Percentiles rank a stretch among this genome's conserved stretches.
phyloP scores from a whole-genome alignment of 2,113 vertebrate genomes.

The Hippocampus comes region DNA sequence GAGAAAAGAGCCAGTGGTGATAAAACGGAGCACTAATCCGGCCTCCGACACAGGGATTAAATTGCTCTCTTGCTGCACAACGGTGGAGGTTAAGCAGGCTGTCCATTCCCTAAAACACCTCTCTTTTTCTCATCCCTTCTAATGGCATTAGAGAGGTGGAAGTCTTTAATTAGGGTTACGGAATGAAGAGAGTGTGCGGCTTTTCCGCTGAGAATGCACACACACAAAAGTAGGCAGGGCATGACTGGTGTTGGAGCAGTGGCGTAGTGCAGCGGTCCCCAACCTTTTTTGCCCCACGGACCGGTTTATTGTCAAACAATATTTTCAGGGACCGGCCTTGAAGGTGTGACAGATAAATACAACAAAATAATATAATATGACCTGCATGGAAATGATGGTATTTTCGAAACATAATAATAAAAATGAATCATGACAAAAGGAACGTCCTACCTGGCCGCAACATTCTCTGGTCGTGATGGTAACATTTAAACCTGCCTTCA shows the following conservation, averaged over 20 bases:
- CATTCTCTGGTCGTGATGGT: too few relatives aligned
- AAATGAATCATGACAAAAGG: too few relatives aligned
- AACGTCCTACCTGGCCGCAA: too few relatives aligned
- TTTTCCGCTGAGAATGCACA: background rate
- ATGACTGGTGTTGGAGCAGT: background rate
- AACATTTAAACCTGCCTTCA: too few relatives aligned
- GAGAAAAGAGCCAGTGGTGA: constrained; percentile 45
- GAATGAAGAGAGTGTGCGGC: constrained; percentile 20
- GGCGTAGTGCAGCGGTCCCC: background rate
- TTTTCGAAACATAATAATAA: too few relatives aligned
- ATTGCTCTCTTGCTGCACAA: constrained; percentile 39
- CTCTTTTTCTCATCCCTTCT: constrained; percentile 33
- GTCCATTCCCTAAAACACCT: constrained; percentile 30
- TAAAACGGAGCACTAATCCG: constrained; percentile 64
- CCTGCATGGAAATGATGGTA: too few relatives aligned
- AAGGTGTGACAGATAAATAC: too few relatives aligned
- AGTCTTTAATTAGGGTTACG: constrained; percentile 46
- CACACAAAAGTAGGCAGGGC: constrained; percentile 10
- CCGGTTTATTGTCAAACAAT: too few relatives aligned
- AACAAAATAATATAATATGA: too few relatives aligned
- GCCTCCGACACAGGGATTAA: constrained; percentile 63
- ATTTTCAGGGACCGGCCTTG: too few relatives aligned
- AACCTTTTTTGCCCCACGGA: too few relatives aligned
- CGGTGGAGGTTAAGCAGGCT: constrained; percentile 56
- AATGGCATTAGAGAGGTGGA: constrained; percentile 55